Evolutionary conservation across 2,797 vertebrate genomes (phyloP), one percentile per base, ranked within the genome.

Genomic region (Lagodon rhomboides): DNA sequence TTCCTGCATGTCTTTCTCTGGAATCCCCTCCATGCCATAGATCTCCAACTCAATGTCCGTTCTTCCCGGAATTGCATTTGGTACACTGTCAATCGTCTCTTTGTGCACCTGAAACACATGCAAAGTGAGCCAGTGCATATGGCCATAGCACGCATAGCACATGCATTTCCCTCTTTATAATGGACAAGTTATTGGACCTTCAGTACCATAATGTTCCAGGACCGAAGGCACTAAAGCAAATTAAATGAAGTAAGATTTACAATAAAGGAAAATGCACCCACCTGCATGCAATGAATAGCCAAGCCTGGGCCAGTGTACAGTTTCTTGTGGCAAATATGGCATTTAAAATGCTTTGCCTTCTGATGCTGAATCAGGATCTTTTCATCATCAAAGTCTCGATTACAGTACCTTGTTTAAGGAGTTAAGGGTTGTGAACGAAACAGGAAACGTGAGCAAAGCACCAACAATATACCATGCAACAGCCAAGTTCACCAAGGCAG

Each of bases 251-350:
- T 3, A 13, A 7, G 1, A 51, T 18, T 17, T 55, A 51, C 16
- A 0, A 23, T 0, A 4, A n/a, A 49, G 10, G 0, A 47, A 47
- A 15, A 41, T 6, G 1, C 17, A 79, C 82, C 16, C 70, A 99
- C 98, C 97, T 99, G 98, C 98, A 99, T 99, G 89, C 98, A 99
- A 80, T 99, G 98, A 89, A 99, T 99, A 56, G 98, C 98, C 93
- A 99, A 94, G 17, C 98, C 98, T 63, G 98, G 98, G 68, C 98
- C 98, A 17, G 98, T 99, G 77, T 99, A 99, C 54, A 99, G 87
- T 80, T 99, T 99, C 90, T 99, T 99, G 87, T 99, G 98, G 92
- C 98, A 99, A 92, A 99, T 99, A 68, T 99, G 98, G 82, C 98
- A 99, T 95, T 99, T 99, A 88, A 99, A 99, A 95, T 99, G 98